Evolutionary conservation across 2,888 invertebrate genomes (phyloP), one percentile per base, ranked within the genome.

Genomic region (Julus scanicus): DNA sequence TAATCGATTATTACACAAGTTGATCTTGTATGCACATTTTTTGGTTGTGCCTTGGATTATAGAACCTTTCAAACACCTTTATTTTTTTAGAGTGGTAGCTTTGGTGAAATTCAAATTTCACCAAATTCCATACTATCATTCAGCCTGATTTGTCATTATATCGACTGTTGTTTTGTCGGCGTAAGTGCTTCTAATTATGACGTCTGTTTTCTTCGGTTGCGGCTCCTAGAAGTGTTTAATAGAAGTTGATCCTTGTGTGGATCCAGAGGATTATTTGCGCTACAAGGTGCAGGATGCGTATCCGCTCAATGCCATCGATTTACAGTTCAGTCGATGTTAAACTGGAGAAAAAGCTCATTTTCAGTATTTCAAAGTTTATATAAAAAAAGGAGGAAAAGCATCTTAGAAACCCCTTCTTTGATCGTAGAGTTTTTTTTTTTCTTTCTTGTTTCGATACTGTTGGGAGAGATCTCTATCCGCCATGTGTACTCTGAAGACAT

Each of bases 391-490:
- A 20, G 15, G 17, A 13, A 9, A 80, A 13, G 80, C 37, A 37
- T 29, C 20, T 44, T 6, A 71, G 80, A 80, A 80, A 20, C 29
- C 29, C 80, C 80, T 13, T 71, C 71, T 71, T 80, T 8, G 80
- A 80, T 80, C 80, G 37, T 20, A 0, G 5, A 9, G 63, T 71
- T 71, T 71, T 29, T 71, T 71, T 71, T 44, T 13, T 53, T 80
- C 29, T 37, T 80, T 37, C 11, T 80, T 37, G 29, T 80, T 80
- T 80, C 80, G 80, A 80, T 80, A 80, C 80, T 80, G 80, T 80
- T 80, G 80, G 80, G 80, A 80, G 71, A 71, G 80, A 80, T 80
- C 80, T 37, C 37, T 80, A 80, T 80, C 80, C 80, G 37, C 80
- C 80, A 80, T 80, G 80, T 80, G 80, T 80, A 80, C 80, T 80